A percentile compares a stretch with the other conserved stretches of the same genome.
Evolutionary conservation across 2,888 invertebrate species (phyloP).

Genomic region (Aphodius granarius): DNA sequence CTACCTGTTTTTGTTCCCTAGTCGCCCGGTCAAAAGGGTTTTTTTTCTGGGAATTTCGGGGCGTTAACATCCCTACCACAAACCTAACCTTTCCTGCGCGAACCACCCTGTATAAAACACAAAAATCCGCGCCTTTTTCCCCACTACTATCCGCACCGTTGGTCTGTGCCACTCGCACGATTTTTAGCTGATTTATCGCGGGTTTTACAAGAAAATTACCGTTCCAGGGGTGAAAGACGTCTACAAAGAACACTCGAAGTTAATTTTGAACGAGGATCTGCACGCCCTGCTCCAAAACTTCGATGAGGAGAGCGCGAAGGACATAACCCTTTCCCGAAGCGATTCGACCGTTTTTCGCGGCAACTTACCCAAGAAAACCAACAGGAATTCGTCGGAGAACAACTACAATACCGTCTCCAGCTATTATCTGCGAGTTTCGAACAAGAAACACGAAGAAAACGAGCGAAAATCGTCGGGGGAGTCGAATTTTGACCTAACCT

Average conservation of each 20-base stretch:
- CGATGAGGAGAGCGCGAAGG: background rate
- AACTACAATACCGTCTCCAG: background rate
- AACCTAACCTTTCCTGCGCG: background rate
- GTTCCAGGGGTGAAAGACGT: background rate
- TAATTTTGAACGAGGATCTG: conserved; percentile 33
- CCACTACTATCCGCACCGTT: background rate
- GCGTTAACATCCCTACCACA: background rate
- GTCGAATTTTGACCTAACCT: conserved; percentile 1
- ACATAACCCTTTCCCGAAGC: background rate
- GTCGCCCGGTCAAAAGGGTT: background rate
- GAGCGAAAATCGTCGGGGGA: background rate
- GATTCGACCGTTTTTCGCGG: background rate
- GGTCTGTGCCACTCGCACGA: background rate
- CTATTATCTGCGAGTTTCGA: background rate
- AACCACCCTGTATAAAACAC: background rate
- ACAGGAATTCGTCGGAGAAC: background rate
- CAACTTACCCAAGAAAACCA: background rate
- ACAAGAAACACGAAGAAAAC: background rate
- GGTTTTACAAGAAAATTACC: background rate
- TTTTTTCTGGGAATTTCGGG: background rate
- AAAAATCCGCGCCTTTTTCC: background rate
- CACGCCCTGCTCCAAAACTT: conserved; percentile 28
- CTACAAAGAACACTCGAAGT: conserved; percentile 16
- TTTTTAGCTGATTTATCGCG: background rate
- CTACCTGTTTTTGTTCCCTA: background rate